phyloP scores from a whole-genome alignment of 2,113 vertebrate species.

The Megalops atlanticus region DNA sequence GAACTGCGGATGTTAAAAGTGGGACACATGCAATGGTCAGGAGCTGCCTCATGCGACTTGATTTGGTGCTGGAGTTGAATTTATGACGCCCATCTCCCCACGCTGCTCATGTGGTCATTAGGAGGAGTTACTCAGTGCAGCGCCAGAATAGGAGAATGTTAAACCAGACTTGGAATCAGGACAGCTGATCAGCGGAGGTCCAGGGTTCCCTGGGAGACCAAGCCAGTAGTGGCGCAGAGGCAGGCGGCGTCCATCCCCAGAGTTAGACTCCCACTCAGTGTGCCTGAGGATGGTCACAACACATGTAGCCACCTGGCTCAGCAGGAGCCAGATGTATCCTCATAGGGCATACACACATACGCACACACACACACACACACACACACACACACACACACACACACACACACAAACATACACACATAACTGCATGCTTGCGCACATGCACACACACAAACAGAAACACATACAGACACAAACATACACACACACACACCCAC shows the following conservation, averaged over 20 bases:
- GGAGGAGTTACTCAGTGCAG: neutral
- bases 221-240: too few species aligned
- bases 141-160: neutral
- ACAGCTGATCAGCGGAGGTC: neutral
- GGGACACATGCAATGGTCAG: neutral
- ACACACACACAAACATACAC: conserved; percentile 18
- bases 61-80: conserved; percentile 1
- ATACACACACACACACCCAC: neutral
- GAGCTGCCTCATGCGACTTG: neutral
- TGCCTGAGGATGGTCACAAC: neutral
- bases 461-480: neutral
- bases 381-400: neutral
- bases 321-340: too few species aligned
- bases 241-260: neutral
- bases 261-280: too few species aligned
- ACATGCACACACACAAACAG: conserved; percentile 11
- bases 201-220: too few species aligned
- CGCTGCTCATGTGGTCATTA: neutral
- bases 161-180: too few species aligned
- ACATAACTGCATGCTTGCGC: neutral
- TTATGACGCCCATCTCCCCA: conserved; percentile 18
- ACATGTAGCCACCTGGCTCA: neutral
- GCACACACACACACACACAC: neutral
- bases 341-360: neutral
- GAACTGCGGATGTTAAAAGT: neutral